Base-by-base conservation (phyloP, 1,140 invertebrate species). In the Hycleus phaleratus region DNA sequence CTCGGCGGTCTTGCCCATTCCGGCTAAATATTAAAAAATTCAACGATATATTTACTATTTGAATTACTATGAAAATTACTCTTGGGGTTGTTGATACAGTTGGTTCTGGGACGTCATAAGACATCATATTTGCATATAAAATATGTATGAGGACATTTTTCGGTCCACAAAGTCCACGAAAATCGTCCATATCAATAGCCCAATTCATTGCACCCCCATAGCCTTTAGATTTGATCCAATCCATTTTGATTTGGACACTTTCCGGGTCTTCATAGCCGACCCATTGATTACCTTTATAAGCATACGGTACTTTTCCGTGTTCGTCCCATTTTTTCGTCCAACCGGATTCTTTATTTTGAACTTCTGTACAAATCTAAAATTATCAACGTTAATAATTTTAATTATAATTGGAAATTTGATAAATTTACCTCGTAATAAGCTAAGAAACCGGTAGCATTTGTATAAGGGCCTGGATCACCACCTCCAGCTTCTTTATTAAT, bases 121-220 rank as follows among this genome's bases (percentile, higher is more conserved):
- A 75, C 49, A 81, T 80, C 84, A 95, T 85, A 54, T 83, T 83
- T 18, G 86, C 77, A 62, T 88, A 74, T 11, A 95, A 70, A 46
- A 90, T 78, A 51, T 85, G 81, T 61, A 85, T 85, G 1, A 92
- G 72, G 1, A 84, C 78, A 68, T 91, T 90, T 60, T 79, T 79
- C 1, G 79, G 74, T 0, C 90, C 90, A 67, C 90, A 92, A 3
- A 89, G 63, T 1, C 88, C 88, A 48, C 79, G 77, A 66, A 91
- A 91, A 66, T 91, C 89, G 53, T 92, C 89, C 88, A 91, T 90
- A 60, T 91, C 90, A 46, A 91, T 87, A 4, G 90, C 89, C 91
- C 91, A 95, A 7, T 82, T 87, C 91, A 95, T 95, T 1, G 87
- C 82, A 4, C 92, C 92, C 0, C 85, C 83, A 66, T 93, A 91